phyloP scores from a whole-genome alignment of 2,888 invertebrate genomes.

The Himalopsyche kuldschensis region DNA sequence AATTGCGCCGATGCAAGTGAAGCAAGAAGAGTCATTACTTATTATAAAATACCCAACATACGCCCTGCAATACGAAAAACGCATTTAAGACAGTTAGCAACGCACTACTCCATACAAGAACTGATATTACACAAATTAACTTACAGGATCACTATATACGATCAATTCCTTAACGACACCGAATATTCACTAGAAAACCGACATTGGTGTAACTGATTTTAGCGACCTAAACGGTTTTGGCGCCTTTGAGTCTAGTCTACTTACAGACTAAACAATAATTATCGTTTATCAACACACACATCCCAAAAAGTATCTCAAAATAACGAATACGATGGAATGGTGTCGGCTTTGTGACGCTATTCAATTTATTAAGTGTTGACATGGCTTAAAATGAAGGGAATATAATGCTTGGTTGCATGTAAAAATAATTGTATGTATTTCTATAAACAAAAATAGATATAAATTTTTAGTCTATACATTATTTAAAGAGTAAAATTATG shows the following conservation, averaged over 20 bases:
- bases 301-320: neutral
- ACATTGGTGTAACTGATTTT: neutral
- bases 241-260: neutral
- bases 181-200: neutral
- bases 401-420: too few relatives aligned
- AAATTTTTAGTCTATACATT: too few relatives aligned
- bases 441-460: too few relatives aligned
- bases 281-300: neutral
- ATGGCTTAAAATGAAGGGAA: neutral
- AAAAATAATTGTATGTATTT: too few relatives aligned
- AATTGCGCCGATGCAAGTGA: neutral
- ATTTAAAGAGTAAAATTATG: too few relatives aligned
- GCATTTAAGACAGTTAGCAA: neutral
- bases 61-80: neutral
- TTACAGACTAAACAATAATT: neutral
- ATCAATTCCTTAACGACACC: neutral
- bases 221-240: neutral
- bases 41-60: neutral
- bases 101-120: neutral
- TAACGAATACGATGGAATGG: neutral
- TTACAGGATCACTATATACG: neutral
- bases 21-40: neutral
- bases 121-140: neutral
- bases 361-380: neutral
- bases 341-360: neutral